Evolutionary conservation across 2,797 vertebrate species (phyloP).

Genomic region (Rachycentron canadum): DNA sequence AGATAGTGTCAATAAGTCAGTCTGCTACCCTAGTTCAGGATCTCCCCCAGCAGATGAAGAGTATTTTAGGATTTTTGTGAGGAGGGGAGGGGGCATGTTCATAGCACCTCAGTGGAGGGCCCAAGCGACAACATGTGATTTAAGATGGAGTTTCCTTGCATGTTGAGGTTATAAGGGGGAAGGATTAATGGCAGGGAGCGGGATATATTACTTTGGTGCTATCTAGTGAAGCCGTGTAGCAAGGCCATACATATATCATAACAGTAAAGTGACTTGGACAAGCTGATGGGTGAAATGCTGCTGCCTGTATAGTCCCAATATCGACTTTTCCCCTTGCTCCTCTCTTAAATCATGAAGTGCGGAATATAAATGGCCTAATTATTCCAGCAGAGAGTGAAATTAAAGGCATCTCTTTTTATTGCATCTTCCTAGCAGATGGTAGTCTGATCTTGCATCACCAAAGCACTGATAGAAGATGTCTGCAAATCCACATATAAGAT

Average conservation of each 20-base stretch:
- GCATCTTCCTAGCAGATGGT: slow-evolving; percentile 67
- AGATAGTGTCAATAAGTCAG: slow-evolving; percentile 54
- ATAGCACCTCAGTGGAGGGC: slow-evolving; percentile 43
- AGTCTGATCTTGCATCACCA: slow-evolving; percentile 64
- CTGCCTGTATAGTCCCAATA: slow-evolving; percentile 80
- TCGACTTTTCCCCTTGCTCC: slow-evolving; percentile 71
- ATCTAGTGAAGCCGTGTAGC: slow-evolving; percentile 76
- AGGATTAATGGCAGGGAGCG: slow-evolving; percentile 79
- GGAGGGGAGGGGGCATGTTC: slow-evolving; percentile 34
- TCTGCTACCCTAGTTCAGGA: slow-evolving; percentile 36
- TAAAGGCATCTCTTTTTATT: slow-evolving; percentile 78
- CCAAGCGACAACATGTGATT: slow-evolving; percentile 68
- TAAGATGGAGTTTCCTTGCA: slow-evolving; percentile 78
- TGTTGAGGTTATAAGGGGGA: slow-evolving; percentile 81
- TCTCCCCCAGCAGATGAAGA: slow-evolving; percentile 38
- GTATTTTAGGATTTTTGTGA: slow-evolving; percentile 20
- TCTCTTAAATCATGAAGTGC: slow-evolving; percentile 81
- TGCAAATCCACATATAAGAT: slow-evolving; percentile 31
- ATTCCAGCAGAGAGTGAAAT: slow-evolving; percentile 80
- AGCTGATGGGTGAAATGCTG: slow-evolving; percentile 80
- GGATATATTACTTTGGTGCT: slow-evolving; percentile 78
- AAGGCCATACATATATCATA: slow-evolving; percentile 85
- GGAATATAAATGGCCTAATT: slow-evolving; percentile 87
- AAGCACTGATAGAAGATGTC: slow-evolving; percentile 37
- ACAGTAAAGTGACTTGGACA: slow-evolving; percentile 85